phyloP scores from a whole-genome alignment of 2,888 invertebrate genomes.

The Ypsolopha sequella region DNA sequence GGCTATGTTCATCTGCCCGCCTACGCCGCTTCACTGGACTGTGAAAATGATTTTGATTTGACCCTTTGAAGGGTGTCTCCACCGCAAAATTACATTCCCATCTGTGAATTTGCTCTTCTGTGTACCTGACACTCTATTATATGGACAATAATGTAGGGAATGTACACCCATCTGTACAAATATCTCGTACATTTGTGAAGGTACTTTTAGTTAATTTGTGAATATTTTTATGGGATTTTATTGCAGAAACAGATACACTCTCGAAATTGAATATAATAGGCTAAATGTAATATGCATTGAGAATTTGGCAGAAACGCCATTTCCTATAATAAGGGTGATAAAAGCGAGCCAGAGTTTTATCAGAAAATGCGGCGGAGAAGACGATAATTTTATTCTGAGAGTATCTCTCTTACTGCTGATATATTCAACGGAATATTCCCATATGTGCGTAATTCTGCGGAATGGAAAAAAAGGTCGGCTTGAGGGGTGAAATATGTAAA shows the following conservation, averaged over 20 bases:
- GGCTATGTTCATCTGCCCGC: slow-evolving; percentile 21
- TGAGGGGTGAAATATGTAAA: slow-evolving; percentile 72
- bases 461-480: slow-evolving; percentile 71
- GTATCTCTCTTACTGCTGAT: slow-evolving; percentile 67
- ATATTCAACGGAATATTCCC: slow-evolving; percentile 71
- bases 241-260: neutral
- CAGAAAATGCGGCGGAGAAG: slow-evolving; percentile 57
- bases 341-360: slow-evolving; percentile 46
- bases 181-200: neutral
- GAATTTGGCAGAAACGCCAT: slow-evolving; percentile 1
- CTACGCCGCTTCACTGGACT: slow-evolving; percentile 53
- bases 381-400: slow-evolving; percentile 69
- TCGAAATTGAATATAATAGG: neutral
- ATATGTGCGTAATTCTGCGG: slow-evolving; percentile 71
- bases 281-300: slow-evolving; percentile 9
- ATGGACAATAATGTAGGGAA: slow-evolving; percentile 10
- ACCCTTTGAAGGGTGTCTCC: slow-evolving; percentile 62
- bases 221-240: too few species aligned
- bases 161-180: neutral
- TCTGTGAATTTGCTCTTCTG: slow-evolving; percentile 36
- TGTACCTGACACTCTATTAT: slow-evolving; percentile 35
- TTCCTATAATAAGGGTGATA: slow-evolving; percentile 27
- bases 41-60: slow-evolving; percentile 71
- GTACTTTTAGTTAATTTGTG: too few species aligned
- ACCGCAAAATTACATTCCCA: slow-evolving; percentile 69